Conservation (phyloP, 2,888 invertebrate genomes). For the Cryptocephalus primarius region DNA sequence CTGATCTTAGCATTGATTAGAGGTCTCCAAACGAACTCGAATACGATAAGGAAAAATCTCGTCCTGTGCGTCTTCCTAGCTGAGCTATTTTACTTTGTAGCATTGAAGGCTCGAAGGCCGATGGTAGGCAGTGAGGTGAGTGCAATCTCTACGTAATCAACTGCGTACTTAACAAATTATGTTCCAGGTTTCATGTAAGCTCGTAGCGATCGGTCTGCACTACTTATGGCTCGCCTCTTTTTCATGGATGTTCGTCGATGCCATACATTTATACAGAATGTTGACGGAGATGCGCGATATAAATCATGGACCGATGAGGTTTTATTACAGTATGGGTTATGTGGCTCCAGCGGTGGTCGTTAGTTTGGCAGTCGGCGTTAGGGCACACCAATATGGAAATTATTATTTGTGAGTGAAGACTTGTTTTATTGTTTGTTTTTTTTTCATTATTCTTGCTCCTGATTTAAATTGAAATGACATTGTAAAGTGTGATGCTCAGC, state of each 20-base stretch:
- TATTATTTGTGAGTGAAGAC: slow-evolving; percentile 70
- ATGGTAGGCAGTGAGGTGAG: slow-evolving; percentile 72
- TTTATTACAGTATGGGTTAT: slow-evolving; percentile 87
- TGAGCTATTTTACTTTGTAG: slow-evolving; percentile 75
- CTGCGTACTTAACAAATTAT: slow-evolving; percentile 2
- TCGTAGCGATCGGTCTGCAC: slow-evolving; percentile 83
- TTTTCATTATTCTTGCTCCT: neutral
- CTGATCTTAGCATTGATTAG: slow-evolving; percentile 71
- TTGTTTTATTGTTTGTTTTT: too few species aligned
- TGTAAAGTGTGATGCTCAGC: too few species aligned
- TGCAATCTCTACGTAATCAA: slow-evolving; percentile 1
- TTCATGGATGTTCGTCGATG: slow-evolving; percentile 86
- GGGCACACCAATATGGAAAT: slow-evolving; percentile 92
- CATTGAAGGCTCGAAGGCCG: slow-evolving; percentile 71
- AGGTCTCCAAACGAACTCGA: slow-evolving; percentile 78
- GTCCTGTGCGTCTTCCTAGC: slow-evolving; percentile 83
- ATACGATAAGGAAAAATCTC: slow-evolving; percentile 87
- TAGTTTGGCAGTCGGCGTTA: slow-evolving; percentile 81
- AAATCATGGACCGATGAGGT: slow-evolving; percentile 87
- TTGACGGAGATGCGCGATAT: slow-evolving; percentile 92
- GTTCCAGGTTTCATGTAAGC: slow-evolving; percentile 69
- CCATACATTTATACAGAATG: slow-evolving; percentile 86
- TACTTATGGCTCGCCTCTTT: slow-evolving; percentile 88
- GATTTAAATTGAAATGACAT: neutral
- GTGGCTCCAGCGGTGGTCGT: slow-evolving; percentile 86